Conservation (phyloP, 1,140 invertebrate species). For the Chionoecetes opilio region DNA sequence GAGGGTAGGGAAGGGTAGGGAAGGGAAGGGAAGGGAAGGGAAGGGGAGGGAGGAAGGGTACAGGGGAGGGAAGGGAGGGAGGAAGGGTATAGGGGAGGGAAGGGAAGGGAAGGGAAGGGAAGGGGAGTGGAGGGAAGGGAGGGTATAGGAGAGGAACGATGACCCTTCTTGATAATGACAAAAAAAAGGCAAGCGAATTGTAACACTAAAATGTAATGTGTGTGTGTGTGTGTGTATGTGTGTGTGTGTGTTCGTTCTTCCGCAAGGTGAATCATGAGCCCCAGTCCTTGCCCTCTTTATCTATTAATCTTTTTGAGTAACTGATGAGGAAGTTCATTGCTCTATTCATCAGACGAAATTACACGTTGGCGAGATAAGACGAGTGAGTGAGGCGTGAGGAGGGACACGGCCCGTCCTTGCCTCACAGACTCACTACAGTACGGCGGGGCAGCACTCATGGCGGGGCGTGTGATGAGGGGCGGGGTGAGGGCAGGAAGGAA, state of each 20-base stretch:
- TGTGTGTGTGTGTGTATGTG: not conserved
- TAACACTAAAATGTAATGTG: not conserved
- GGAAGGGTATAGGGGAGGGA: not conserved
- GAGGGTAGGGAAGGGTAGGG: not conserved
- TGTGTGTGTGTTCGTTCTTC: not conserved
- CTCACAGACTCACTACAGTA: too few relatives aligned
- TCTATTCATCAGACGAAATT: conserved; percentile 20
- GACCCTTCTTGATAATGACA: not conserved
- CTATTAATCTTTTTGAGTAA: conserved; percentile 31
- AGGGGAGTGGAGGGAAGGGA: not conserved
- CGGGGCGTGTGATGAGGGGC: not conserved
- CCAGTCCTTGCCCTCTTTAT: not conserved
- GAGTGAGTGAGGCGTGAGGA: not conserved
- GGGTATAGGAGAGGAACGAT: not conserved
- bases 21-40: not conserved
- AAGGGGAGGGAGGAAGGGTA: not conserved
- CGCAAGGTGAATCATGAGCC: too few relatives aligned
- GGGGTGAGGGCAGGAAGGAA: too few relatives aligned
- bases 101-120: not conserved
- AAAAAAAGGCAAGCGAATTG: too few relatives aligned
- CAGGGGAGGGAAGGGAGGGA: not conserved
- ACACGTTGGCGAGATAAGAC: not conserved
- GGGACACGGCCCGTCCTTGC: too few relatives aligned
- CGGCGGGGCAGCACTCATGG: too few relatives aligned
- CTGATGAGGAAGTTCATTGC: conserved; percentile 28